Base-by-base conservation (phyloP, 2,888 invertebrate species). In the Malachius bipustulatus region DNA sequence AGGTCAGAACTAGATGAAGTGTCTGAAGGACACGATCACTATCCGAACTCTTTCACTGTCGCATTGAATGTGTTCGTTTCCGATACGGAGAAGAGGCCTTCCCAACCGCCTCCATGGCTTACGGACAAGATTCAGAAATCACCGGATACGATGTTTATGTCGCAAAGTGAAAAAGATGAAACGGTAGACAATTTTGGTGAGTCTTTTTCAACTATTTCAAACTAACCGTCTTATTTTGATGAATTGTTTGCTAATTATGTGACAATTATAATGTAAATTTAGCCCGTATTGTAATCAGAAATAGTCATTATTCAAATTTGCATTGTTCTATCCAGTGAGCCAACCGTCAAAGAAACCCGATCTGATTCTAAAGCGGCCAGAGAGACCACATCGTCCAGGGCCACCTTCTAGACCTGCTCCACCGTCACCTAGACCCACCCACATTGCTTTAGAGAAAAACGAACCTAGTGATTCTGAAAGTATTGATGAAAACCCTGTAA, bases 121-220 rank as follows among this genome's bases (percentile, higher is more conserved):
- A 73, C 77, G 6, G 78, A 79, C 51, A 72, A 74, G 45, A 70
- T 72, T 1, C 66, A 63, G 47, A 60, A 72, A 2, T 55, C 56
- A 37, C 65, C 73, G 1, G 67, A 70, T 41, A 66, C 78, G 0
- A 62, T 89, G 1, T 89, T 89, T 58, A 75, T 78, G 3, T 78
- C 82, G 0, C 76, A 77, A 36, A 59, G 85, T 36, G 89, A 89
- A 57, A 77, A 79, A 61, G 84, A 84, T 41, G 87, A 88, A 59
- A 79, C 81, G 50, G 67, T 82, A 14, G 87, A 88, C 50, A 84
- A 82, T 55, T 88, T 87, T 56, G 81, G 83, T 82, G 54, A 63
- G 54, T 49, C 14, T 14, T 26, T 14, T 33, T n/a, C n/a, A n/a
- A n/a, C n/a, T n/a, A n/a, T 37, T 38, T 9, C 3, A 3, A 24